A percentile compares a stretch with the other conserved stretches of the same genome.
Conservation (phyloP, 35 echinoderm and acorn worm genomes). For the Apostichopus japonicus region DNA sequence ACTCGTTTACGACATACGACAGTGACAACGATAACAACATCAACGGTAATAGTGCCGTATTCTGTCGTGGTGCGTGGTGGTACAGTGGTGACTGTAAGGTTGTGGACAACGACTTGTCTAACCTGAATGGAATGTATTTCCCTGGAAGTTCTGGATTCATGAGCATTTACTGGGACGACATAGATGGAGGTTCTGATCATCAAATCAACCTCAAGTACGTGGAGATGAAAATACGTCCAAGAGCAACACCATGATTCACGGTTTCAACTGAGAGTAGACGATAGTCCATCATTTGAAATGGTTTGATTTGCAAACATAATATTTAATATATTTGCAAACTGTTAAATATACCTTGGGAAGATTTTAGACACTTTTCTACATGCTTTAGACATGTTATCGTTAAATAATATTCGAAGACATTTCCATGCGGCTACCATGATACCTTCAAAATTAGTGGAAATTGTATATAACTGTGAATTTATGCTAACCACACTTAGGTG, state of each 20-base stretch:
- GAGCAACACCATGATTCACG: neutral
- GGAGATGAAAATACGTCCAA: neutral
- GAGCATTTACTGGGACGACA: neutral
- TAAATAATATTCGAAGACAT: too few species aligned
- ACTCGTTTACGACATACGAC: neutral
- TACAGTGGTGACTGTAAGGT: neutral
- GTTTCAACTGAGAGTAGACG: too few species aligned
- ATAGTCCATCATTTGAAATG: too few species aligned
- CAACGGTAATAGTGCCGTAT: neutral
- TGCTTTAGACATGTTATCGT: too few species aligned
- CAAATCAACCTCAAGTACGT: neutral
- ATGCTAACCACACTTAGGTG: too few species aligned
- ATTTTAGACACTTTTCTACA: too few species aligned
- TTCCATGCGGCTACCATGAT: too few species aligned
- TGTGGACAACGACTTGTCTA: neutral
- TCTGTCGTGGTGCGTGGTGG: neutral
- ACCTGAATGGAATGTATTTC: neutral
- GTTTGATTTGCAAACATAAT: too few species aligned
- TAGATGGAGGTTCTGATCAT: neutral
- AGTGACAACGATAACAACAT: neutral
- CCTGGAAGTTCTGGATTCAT: neutral
- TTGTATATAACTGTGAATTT: too few species aligned
- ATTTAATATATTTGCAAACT: too few species aligned
- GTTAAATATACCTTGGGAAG: too few species aligned
- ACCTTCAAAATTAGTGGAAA: too few species aligned